Evolutionary conservation across 2,113 vertebrate species (phyloP), one percentile per base, ranked within the genome.

Genomic region (Poeciliopsis turrubarensis): DNA sequence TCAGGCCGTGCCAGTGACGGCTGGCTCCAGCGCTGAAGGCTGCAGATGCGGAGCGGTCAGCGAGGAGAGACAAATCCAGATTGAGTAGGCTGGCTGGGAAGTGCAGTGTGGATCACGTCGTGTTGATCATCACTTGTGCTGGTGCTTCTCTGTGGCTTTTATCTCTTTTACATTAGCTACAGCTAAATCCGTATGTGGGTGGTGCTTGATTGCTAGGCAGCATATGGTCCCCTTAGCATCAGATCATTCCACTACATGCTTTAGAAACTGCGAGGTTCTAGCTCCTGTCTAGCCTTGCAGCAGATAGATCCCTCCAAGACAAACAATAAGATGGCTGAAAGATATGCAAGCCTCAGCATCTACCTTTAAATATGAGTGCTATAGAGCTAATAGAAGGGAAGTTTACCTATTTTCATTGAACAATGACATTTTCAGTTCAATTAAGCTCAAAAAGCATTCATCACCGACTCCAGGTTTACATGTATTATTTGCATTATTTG

Each of bases 201-300:
- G 87, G 89, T 0, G 88, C 84, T 78, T 89, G 90, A 93, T 91
- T 93, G 88, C 85, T 73, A 79, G 72, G 86, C 87, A 89, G 87
- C 90, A 91, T 91, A 93, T 87, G 91, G 91, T 87, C 79, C 83
- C 79, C 73, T 90, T 76, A 86, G 72, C 73, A 80, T 82, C 84
- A 79, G 71, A 86, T 89, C 86, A 89, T 79, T 91, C 82, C 86
- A 81, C 75, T 82, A 65, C 71, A 84, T 81, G 82, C 75, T 88
- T 81, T 86, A 86, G 83, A 74, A 82, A 78, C 30, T 10, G 15
- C 7, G 17, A 47, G 72, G 73, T 82, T 86, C 88, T 69, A 44
- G 70, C 78, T 72, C 81, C 84, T 78, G 32, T 79, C 67, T 39
- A 15, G 39, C 39, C 39, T 41, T 15, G 14, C 3, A 41, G 39